Evolutionary conservation across 2,888 invertebrate genomes (phyloP).

Genomic region (Drosophila emarginata): DNA sequence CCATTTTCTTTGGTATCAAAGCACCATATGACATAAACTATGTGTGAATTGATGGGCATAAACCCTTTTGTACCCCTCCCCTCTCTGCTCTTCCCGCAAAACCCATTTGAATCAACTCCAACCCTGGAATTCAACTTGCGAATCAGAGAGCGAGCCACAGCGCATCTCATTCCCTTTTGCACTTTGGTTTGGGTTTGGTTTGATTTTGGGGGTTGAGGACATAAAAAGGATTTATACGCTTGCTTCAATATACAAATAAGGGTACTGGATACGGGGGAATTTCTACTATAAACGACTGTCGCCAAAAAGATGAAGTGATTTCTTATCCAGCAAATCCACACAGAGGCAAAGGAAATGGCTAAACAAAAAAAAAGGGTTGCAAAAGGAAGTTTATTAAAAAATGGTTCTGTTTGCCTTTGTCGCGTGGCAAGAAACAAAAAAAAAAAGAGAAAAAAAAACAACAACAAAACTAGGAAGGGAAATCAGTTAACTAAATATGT

Average conservation of each 20-base stretch:
- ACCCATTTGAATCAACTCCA: conserved; percentile 31
- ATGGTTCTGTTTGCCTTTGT: conserved; percentile 71
- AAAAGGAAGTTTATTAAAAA: conserved; percentile 75
- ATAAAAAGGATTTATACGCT: conserved; percentile 72
- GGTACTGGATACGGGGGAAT: conserved; percentile 45
- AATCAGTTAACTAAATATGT: conserved; percentile 76
- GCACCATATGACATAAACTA: conserved; percentile 72
- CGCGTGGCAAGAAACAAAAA: conserved; percentile 60
- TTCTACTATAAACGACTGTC: conserved; percentile 52
- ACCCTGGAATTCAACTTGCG: conserved; percentile 28
- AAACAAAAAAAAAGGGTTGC: conserved; percentile 50
- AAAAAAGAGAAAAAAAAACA: conserved; percentile 45
- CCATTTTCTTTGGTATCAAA: conserved; percentile 22
- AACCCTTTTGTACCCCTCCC: conserved; percentile 65
- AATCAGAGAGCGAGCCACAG: conserved; percentile 57
- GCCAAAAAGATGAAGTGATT: conserved; percentile 73
- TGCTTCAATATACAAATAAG: conserved; percentile 77
- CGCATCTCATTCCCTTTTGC: conserved; percentile 1
- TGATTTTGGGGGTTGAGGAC: conserved; percentile 28
- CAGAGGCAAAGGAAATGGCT: conserved; percentile 29
- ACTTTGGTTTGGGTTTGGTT: not conserved
- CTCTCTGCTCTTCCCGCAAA: conserved; percentile 7
- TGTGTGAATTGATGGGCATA: conserved; percentile 77
- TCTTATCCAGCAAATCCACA: conserved; percentile 75
- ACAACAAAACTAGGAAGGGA: conserved; percentile 41